phyloP scores from a whole-genome alignment of 2,797 vertebrate genomes.

The Phrynocephalus forsythii region DNA sequence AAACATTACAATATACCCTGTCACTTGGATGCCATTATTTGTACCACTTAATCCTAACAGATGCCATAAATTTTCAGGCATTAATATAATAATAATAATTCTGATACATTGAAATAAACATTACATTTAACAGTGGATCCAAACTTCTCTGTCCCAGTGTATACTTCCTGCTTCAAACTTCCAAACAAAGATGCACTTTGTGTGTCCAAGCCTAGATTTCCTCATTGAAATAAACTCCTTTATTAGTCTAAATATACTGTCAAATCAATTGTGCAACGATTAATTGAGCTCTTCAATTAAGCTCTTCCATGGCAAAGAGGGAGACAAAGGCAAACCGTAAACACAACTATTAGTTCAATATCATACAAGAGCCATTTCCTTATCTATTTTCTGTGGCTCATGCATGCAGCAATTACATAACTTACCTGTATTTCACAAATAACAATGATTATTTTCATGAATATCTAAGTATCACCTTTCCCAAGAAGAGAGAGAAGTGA shows the following conservation, averaged over 20 bases:
- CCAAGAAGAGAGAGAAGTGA: constrained; percentile 60
- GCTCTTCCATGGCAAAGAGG: constrained; percentile 31
- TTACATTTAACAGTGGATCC: not conserved
- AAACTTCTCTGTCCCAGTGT: constrained; percentile 9
- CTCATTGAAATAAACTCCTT: constrained; percentile 56
- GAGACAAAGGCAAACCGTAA: constrained; percentile 59
- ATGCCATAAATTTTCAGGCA: not conserved
- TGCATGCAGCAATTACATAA: constrained; percentile 56
- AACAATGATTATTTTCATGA: constrained; percentile 73
- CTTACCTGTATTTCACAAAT: constrained; percentile 72
- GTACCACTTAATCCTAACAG: not conserved
- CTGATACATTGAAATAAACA: not conserved
- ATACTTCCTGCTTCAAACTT: constrained; percentile 52
- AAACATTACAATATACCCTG: constrained; percentile 10
- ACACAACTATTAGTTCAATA: constrained; percentile 63
- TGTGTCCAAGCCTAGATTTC: constrained; percentile 61
- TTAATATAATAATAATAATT: not conserved
- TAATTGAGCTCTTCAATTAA: constrained; percentile 57
- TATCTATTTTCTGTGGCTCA: constrained; percentile 62
- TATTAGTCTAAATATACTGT: constrained; percentile 64
- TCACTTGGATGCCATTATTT: constrained; percentile 14
- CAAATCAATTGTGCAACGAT: constrained; percentile 62
- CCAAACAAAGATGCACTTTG: constrained; percentile 61
- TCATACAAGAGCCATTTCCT: constrained; percentile 58
- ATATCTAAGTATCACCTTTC: constrained; percentile 61